phyloP scores from a whole-genome alignment of 2,888 invertebrate genomes.

The Gastracanthus pulcherrimus region DNA sequence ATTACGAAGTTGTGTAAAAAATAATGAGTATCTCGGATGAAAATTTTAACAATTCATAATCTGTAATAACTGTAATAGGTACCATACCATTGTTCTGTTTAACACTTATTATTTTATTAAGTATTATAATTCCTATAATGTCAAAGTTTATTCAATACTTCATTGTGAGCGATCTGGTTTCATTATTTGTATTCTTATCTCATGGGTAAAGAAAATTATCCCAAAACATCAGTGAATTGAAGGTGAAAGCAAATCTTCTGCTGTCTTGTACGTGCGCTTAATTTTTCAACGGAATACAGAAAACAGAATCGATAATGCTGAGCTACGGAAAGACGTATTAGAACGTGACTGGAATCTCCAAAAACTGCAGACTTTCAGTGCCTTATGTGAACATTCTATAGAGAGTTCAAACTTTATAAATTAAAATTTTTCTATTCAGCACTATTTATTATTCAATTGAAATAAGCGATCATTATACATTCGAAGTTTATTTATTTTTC shows the following conservation, averaged over 20 bases:
- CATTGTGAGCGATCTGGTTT: too few species aligned
- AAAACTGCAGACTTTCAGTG: neutral
- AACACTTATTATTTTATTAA: too few species aligned
- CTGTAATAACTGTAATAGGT: too few species aligned
- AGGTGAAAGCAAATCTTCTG: slow-evolving; percentile 37
- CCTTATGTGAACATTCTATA: neutral
- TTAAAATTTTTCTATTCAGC: slow-evolving; percentile 6
- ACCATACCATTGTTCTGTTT: too few species aligned
- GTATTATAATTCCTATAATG: too few species aligned
- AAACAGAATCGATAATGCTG: slow-evolving; percentile 72
- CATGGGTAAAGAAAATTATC: slow-evolving; percentile 25
- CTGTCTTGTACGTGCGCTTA: slow-evolving; percentile 60
- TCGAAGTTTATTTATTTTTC: too few species aligned
- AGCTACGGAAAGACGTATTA: slow-evolving; percentile 58
- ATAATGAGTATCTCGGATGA: too few species aligned
- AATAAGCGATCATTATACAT: too few species aligned
- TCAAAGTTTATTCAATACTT: too few species aligned
- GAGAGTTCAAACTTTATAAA: neutral
- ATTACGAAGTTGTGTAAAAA: too few species aligned
- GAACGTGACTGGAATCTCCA: slow-evolving; percentile 64
- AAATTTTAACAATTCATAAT: too few species aligned
- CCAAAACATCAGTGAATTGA: slow-evolving; percentile 24
- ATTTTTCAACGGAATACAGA: slow-evolving; percentile 67
- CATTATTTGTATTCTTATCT: too few species aligned
- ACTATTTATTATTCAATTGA: neutral